Base-by-base conservation (phyloP, 1,140 invertebrate genomes). In the Cotesia glomerata region DNA sequence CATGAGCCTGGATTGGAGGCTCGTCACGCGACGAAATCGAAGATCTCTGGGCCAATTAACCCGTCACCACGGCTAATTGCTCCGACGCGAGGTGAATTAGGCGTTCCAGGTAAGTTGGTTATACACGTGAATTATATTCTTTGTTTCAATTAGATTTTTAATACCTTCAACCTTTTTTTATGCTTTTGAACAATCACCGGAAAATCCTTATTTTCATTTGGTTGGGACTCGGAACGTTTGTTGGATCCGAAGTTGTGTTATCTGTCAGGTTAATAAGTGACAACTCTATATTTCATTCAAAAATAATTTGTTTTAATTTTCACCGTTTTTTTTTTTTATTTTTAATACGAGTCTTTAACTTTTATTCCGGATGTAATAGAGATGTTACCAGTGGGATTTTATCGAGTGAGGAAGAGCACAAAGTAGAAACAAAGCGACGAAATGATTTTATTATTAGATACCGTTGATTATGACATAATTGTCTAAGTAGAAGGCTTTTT, bases 11-110 rank as follows among this genome's bases (percentile, higher is more conserved):
- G 26, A 26, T 77, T 26, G 64, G 59, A 72, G 59, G 61, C 61
- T 68, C 78, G 77, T 81, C 80, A 82, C 78, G 79, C 77, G 79
- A 83, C 80, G 82, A 84, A 82, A 80, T 79, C 75, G 77, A 77
- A 76, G 77, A 79, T 77, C 79, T 67, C 32, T 69, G 73, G 71
- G 71, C 79, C 79, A 84, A 84, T 84, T 83, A 84, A 82, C 74
- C 75, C 82, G 80, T 84, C 83, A 82, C 78, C 69, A 75, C 66
- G 54, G 74, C 78, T 84, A 84, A 84, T 83, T 82, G 77, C 78
- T 16, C 72, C 69, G 72, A 76, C 76, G 72, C 67, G 69, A 69
- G 70, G 77, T 67, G 78, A 79, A 76, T 75, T 77, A 78, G 76
- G 59, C 76, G 75, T 75, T 77, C 76, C 68, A 74, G 73, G 78